Evolutionary conservation across 1,140 invertebrate genomes (phyloP).

Genomic region (Heliothis virescens): DNA sequence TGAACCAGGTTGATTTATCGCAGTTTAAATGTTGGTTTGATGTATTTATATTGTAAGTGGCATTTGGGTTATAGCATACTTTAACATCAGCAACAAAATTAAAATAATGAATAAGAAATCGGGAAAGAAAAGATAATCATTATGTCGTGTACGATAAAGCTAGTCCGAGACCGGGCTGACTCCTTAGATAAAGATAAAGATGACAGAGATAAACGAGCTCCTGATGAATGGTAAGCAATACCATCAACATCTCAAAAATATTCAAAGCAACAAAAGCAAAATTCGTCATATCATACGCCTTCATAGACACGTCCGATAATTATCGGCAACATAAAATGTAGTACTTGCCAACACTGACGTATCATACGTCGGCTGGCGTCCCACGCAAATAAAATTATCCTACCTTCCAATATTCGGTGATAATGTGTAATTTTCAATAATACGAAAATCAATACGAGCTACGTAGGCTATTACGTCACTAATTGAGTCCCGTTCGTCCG

Average conservation of each 20-base stretch:
- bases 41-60: too few relatives aligned
- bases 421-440: slow-evolving; percentile 49
- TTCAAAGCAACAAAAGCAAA: not conserved
- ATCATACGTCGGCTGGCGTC: slow-evolving; percentile 18
- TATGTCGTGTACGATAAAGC: too few relatives aligned
- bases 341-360: not conserved
- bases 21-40: too few relatives aligned
- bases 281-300: slow-evolving; percentile 3
- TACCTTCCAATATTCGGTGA: slow-evolving; percentile 35
- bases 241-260: not conserved
- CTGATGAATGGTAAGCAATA: not conserved
- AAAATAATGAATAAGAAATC: too few relatives aligned
- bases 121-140: too few relatives aligned
- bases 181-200: too few relatives aligned
- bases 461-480: slow-evolving; percentile 39
- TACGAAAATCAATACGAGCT: slow-evolving; percentile 47
- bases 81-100: too few relatives aligned
- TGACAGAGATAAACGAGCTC: too few relatives aligned
- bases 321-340: not conserved
- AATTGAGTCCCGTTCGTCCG: slow-evolving; percentile 40
- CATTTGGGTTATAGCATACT: too few relatives aligned
- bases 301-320: not conserved
- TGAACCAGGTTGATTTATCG: too few relatives aligned
- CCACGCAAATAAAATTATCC: slow-evolving; percentile 38
- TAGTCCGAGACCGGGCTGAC: too few relatives aligned